A percentile compares a stretch with the other conserved stretches of the same genome.
These are phyloP conservation scores for Rutpela maculata DNA, from an alignment of 2,888 invertebrate genomes.

Conservation along the genomic window DNA sequence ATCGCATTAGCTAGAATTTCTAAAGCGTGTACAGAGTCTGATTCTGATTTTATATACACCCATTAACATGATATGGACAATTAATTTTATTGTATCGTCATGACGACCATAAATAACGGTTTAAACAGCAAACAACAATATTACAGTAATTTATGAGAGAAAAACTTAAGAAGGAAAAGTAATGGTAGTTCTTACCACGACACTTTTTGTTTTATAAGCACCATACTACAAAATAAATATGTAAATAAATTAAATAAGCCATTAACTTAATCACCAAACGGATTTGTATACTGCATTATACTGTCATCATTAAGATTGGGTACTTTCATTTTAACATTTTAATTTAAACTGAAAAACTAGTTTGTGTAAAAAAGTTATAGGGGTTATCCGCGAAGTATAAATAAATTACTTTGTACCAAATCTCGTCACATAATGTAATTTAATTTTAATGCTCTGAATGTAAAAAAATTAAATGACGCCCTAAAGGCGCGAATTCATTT, in stretches of 20 bases:
- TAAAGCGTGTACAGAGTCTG: conserved; percentile 4
- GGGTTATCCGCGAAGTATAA: not conserved
- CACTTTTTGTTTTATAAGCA: not conserved
- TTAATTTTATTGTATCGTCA: conserved; percentile 19
- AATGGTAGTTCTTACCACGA: not conserved
- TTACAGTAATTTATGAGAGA: not conserved
- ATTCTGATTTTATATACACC: conserved; percentile 34
- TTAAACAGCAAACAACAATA: not conserved
- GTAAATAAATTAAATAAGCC: not conserved
- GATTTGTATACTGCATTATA: not conserved
- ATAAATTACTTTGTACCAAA: not conserved
- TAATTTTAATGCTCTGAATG: no score
- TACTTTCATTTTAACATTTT: not conserved
- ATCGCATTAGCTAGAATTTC: conserved; percentile 28
- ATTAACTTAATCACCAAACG: not conserved
- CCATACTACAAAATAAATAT: not conserved
- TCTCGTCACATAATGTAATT: no score
- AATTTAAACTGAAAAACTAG: not conserved
- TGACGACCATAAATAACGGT: not conserved
- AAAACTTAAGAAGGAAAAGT: not conserved
- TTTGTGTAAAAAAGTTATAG: not conserved
- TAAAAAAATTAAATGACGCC: no score
- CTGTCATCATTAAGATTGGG: not conserved
- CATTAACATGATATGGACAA: conserved; percentile 29
- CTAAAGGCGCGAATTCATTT: no score